Evolutionary conservation across 2,888 invertebrate species (phyloP), one percentile per base, ranked within the genome.

Genomic region (Eupelmus urozonus): DNA sequence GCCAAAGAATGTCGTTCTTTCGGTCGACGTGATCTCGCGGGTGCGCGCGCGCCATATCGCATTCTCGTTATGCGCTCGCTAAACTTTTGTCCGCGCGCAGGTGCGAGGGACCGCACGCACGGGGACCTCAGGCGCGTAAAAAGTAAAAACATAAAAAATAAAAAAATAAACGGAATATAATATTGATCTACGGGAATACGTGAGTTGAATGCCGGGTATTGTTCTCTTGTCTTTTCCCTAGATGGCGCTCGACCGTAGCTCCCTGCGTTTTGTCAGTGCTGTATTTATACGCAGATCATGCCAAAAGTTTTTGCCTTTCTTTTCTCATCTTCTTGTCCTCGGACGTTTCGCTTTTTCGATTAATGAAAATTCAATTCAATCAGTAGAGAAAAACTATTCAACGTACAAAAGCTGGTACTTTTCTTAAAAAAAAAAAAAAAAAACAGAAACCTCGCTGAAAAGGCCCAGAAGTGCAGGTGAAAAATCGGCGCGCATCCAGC

Each of bases 1-100:
- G 70, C 76, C 76, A 76, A 76, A 76, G 76, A 76, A 71, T 71
- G 63, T 60, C 51, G 59, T 59, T 55, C 59, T 73, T 55, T 27
- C 45, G 65, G 51, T 71, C 51, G 27, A 70, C 70, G 55, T 57
- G 62, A 76, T 62, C 51, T 69, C 53, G n/a, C n/a, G 40, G 7
- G 18, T 18, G 20, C 25, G 18, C 23, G 55, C 29, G 60, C 66
- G 53, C 55, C 53, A 78, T n/a, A n/a, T 73, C 66, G 59, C 40
- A 73, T 72, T 67, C 72, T 72, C 62, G 29, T 77, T 51, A 42
- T 23, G n/a, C 23, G 55, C 23, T n/a, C n/a, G n/a, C n/a, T n/a
- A n/a, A n/a, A 49, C 34, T 76, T 65, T 65, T 42, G 53, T 55
- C 23, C 34, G 34, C 34, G 16, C 45, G 16, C 45, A 45, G 2